Percentiles rank a stretch among this genome's conserved stretches.
Conservation (phyloP, 2,888 invertebrate species). For the Lydus trimaculatus region DNA sequence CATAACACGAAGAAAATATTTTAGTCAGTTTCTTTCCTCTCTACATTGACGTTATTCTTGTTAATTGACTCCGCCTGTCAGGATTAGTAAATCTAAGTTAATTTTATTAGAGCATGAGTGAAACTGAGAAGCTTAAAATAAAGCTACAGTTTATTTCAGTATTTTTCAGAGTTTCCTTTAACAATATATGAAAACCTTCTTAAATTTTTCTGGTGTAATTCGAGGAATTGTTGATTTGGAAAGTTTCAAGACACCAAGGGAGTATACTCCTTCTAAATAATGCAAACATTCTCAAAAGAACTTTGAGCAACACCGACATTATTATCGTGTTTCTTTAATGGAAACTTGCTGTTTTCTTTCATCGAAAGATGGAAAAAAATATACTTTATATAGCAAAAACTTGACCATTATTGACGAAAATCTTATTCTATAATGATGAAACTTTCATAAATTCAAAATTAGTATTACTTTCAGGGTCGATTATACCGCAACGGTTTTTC, state of each 20-base stretch:
- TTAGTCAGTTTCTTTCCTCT: background rate
- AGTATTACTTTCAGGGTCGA: background rate
- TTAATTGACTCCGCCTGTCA: background rate
- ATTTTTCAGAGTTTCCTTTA: background rate
- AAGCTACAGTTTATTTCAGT: no score
- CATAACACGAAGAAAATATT: background rate
- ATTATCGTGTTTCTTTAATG: conserved; percentile 2
- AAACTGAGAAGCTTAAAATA: no score
- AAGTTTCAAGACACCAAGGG: conserved; percentile 16
- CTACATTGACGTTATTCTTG: background rate
- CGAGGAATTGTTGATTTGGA: conserved; percentile 25
- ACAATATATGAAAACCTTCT: background rate
- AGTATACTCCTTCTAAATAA: conserved; percentile 18
- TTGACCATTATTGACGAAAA: background rate
- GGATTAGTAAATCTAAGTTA: background rate
- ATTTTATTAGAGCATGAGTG: no score
- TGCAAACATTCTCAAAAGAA: conserved; percentile 9
- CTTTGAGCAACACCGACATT: background rate
- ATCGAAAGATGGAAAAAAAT: background rate
- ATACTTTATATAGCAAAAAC: background rate
- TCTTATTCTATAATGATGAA: background rate
- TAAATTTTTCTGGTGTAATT: conserved; percentile 5
- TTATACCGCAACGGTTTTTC: background rate
- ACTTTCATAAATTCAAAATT: background rate
- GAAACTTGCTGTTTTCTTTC: background rate